These are phyloP conservation scores for Ictidomys tridecemlineatus DNA, from an alignment of 2,113 vertebrate species.

Conservation along the genomic window DNA sequence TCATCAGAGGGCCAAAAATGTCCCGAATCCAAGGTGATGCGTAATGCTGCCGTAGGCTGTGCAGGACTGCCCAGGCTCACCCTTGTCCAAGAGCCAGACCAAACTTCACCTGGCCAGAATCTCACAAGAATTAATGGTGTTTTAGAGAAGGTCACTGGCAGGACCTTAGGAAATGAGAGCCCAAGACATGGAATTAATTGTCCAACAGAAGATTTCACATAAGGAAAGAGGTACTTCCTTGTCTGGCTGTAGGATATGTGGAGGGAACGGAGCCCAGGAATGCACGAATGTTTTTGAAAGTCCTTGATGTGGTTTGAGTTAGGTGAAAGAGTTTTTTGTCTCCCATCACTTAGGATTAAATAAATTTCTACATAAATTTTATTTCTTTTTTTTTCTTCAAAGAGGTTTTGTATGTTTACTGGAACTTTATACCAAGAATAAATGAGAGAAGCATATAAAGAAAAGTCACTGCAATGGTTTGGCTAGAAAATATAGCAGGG, in stretches of 20 bases:
- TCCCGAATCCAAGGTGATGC: slow-evolving; percentile 43
- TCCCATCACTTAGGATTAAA: slow-evolving; percentile 76
- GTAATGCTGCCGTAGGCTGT: slow-evolving; percentile 43
- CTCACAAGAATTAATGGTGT: slow-evolving; percentile 74
- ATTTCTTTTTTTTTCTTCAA: slow-evolving; percentile 56
- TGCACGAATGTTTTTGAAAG: slow-evolving; percentile 68
- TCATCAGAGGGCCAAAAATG: slow-evolving; percentile 60
- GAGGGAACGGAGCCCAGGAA: slow-evolving; percentile 72
- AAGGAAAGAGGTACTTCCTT: slow-evolving; percentile 74
- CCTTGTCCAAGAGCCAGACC: slow-evolving; percentile 71
- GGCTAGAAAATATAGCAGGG: not conserved
- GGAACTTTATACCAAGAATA: slow-evolving; percentile 64
- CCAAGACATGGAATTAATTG: slow-evolving; percentile 77
- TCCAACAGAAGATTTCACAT: slow-evolving; percentile 66
- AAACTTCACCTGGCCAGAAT: slow-evolving; percentile 80
- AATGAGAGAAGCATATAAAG: slow-evolving; percentile 56
- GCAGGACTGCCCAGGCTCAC: slow-evolving; percentile 62
- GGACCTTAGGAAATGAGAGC: slow-evolving; percentile 78
- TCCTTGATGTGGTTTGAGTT: slow-evolving; percentile 75
- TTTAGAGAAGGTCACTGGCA: slow-evolving; percentile 78
- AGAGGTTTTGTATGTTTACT: slow-evolving; percentile 71
- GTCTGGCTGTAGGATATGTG: slow-evolving; percentile 70
- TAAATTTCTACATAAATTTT: slow-evolving; percentile 76
- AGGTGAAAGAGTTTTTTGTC: slow-evolving; percentile 81
- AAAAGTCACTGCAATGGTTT: slow-evolving; percentile 59